phyloP scores from a whole-genome alignment of 2,888 invertebrate species.

The Hipparchia semele region DNA sequence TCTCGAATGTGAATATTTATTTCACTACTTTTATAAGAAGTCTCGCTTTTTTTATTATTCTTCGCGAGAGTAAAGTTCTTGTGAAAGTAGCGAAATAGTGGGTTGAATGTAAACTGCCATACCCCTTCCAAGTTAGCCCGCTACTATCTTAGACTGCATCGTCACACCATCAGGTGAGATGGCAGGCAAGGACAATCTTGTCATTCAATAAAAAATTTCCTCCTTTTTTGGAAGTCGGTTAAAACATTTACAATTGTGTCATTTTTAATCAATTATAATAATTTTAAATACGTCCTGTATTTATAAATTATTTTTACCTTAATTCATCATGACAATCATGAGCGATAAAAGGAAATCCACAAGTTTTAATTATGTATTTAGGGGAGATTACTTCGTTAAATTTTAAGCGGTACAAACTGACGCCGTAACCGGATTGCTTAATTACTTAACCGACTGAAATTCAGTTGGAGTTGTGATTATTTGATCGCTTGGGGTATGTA shows the following conservation, averaged over 20 bases:
- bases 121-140: too few relatives aligned
- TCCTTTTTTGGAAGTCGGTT: too few relatives aligned
- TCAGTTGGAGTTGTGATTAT: neutral
- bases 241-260: too few relatives aligned
- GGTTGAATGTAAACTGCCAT: too few relatives aligned
- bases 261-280: neutral
- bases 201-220: too few relatives aligned
- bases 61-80: neutral
- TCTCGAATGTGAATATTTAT: slow-evolving; percentile 33
- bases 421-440: slow-evolving; percentile 20
- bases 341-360: neutral
- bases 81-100: neutral
- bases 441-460: slow-evolving; percentile 23
- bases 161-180: too few relatives aligned
- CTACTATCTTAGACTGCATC: too few relatives aligned
- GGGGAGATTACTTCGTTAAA: slow-evolving; percentile 31
- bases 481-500: too few relatives aligned
- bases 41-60: too few relatives aligned
- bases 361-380: slow-evolving; percentile 29
- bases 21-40: slow-evolving; percentile 14
- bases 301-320: neutral
- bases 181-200: too few relatives aligned
- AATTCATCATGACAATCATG: too few relatives aligned
- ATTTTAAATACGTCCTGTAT: neutral
- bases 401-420: slow-evolving; percentile 21